These are phyloP conservation scores for Xylocopa sonorina DNA, from an alignment of 1,140 invertebrate species.

Conservation along the genomic window DNA sequence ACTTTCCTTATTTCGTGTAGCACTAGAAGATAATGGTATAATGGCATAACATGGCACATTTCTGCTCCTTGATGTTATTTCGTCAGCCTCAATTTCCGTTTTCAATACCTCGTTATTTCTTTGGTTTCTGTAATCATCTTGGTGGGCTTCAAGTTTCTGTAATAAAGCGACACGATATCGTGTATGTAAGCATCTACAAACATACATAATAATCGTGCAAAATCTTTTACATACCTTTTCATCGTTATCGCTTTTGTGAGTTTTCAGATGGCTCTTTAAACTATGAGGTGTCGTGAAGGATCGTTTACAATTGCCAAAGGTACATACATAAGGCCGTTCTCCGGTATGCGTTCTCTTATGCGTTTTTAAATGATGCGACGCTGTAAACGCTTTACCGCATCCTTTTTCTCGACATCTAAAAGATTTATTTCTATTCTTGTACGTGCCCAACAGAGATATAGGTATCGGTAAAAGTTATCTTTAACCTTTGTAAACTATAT, in stretches of 20 bases:
- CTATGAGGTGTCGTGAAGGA: constrained; percentile 92
- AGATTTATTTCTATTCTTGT: constrained; percentile 25
- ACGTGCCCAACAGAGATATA: no score
- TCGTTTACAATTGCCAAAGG: constrained; percentile 87
- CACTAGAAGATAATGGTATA: constrained; percentile 67
- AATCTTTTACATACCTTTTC: constrained; percentile 67
- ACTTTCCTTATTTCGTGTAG: constrained; percentile 44
- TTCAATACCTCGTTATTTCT: constrained; percentile 51
- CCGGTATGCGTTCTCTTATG: constrained; percentile 86
- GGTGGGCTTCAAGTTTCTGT: constrained; percentile 41
- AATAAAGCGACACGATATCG: constrained; percentile 12
- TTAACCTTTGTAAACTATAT: no score
- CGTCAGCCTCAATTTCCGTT: constrained; percentile 37
- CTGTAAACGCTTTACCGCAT: constrained; percentile 95
- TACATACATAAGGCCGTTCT: constrained; percentile 90
- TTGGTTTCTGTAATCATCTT: constrained; percentile 57
- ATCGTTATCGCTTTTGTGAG: constrained; percentile 77
- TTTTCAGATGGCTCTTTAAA: constrained; percentile 89
- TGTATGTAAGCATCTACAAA: constrained; percentile 6
- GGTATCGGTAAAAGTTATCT: no score
- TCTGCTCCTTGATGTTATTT: constrained; percentile 42
- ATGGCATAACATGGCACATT: constrained; percentile 69
- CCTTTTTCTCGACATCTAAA: constrained; percentile 89
- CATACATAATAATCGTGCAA: neutral
- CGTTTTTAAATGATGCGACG: constrained; percentile 96